These are phyloP conservation scores for Cryptocheilus praepositus DNA, from an alignment of 2,888 invertebrate species.

Conservation along the genomic window DNA sequence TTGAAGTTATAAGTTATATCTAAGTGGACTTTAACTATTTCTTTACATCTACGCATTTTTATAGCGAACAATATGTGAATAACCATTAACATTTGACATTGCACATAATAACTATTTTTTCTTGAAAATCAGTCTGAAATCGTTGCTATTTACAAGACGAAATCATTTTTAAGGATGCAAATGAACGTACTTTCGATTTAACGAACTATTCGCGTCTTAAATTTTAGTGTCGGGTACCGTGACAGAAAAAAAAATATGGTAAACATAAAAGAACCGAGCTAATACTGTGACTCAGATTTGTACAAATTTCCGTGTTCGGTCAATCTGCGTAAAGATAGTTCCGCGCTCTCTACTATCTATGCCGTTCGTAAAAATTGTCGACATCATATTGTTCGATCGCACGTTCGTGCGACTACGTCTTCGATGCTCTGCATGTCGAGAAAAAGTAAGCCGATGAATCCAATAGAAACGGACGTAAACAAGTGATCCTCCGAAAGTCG, in stretches of 20 bases:
- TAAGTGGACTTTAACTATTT: constrained; percentile 27
- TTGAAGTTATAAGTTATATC: not conserved
- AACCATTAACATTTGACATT: constrained; percentile 57
- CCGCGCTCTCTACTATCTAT: no score
- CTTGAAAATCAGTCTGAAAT: constrained; percentile 39
- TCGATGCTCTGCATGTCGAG: no score
- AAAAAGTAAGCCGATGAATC: no score
- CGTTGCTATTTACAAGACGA: constrained; percentile 33
- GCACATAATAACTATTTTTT: constrained; percentile 35
- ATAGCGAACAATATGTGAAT: constrained; percentile 49
- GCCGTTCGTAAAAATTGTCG: no score
- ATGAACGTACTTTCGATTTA: not conserved
- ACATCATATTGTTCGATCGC: no score
- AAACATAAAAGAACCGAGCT: constrained; percentile 44
- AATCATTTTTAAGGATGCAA: not conserved
- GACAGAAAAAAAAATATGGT: constrained; percentile 48
- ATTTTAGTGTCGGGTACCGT: constrained; percentile 29
- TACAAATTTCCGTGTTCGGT: constrained; percentile 15
- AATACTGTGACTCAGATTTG: not conserved
- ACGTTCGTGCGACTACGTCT: no score
- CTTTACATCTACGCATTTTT: constrained; percentile 17
- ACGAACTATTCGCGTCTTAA: constrained; percentile 9
- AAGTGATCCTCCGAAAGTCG: no score
- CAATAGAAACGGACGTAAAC: constrained; percentile 16
- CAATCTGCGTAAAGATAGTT: constrained; percentile 14